Percentiles rank a stretch among this genome's conserved stretches.
Evolutionary conservation across 1,140 invertebrate genomes (phyloP).

Genomic region (Trachelipus rathkii): DNA sequence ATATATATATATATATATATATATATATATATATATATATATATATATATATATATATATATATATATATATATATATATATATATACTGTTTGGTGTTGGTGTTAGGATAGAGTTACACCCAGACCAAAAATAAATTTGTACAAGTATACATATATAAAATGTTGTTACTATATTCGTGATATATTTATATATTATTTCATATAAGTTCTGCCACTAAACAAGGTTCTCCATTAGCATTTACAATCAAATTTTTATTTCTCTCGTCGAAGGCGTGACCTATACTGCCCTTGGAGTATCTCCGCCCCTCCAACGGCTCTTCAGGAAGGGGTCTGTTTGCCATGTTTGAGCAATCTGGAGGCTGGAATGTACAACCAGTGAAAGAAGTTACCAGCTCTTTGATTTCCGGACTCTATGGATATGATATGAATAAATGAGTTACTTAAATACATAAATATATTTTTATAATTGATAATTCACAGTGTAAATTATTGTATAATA

Average conservation of each 20-base stretch:
- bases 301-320: slow-evolving; percentile 26
- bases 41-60: too few species aligned
- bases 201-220: slow-evolving; percentile 44
- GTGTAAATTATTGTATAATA: too few species aligned
- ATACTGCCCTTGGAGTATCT: not conserved
- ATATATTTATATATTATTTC: too few species aligned
- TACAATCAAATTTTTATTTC: slow-evolving; percentile 26
- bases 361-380: slow-evolving; percentile 45
- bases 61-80: too few species aligned
- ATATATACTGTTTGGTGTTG: too few species aligned
- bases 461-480: not conserved
- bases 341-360: slow-evolving; percentile 31
- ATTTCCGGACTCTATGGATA: slow-evolving; percentile 26
- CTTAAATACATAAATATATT: too few species aligned
- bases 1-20: too few species aligned
- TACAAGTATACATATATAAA: too few species aligned
- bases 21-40: too few species aligned
- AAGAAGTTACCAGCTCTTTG: slow-evolving; percentile 38
- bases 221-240: slow-evolving; percentile 42
- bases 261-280: not conserved
- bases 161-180: too few species aligned
- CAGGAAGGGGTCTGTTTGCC: slow-evolving; percentile 41
- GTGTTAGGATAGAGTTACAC: too few species aligned
- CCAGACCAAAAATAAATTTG: too few species aligned
- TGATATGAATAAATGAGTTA: not conserved